These are phyloP conservation scores for Liasis olivaceus DNA, from an alignment of 2,797 vertebrate species.

Conservation along the genomic window DNA sequence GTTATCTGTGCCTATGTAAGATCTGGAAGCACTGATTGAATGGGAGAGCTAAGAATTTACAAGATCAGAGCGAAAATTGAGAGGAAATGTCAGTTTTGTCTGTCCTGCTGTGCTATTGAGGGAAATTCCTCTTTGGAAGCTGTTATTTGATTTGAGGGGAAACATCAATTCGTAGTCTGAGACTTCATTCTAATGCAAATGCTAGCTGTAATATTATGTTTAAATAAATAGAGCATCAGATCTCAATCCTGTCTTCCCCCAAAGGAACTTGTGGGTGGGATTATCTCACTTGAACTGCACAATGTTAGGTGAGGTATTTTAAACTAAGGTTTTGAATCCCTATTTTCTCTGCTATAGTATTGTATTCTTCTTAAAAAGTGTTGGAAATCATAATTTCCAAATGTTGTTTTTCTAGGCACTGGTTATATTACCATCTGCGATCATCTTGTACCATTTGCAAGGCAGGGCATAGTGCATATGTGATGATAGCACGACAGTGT, in stretches of 20 bases:
- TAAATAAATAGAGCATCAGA: background rate
- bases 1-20: background rate
- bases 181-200: background rate
- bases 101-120: background rate
- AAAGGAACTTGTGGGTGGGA: background rate
- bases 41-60: background rate
- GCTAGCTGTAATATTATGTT: background rate
- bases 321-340: background rate
- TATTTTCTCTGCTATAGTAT: background rate
- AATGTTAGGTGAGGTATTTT: background rate
- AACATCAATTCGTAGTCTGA: background rate
- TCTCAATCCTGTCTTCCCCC: background rate
- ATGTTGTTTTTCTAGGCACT: background rate
- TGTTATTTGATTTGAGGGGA: background rate
- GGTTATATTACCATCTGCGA: background rate
- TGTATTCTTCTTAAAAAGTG: background rate
- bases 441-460: background rate
- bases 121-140: background rate
- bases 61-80: background rate
- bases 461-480: background rate
- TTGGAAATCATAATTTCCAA: background rate
- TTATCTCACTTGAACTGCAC: background rate
- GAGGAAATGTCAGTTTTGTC: background rate
- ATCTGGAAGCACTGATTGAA: background rate
- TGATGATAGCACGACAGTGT: background rate